Conservation (phyloP, 2,113 vertebrate species). For the Pterophyllum scalare region DNA sequence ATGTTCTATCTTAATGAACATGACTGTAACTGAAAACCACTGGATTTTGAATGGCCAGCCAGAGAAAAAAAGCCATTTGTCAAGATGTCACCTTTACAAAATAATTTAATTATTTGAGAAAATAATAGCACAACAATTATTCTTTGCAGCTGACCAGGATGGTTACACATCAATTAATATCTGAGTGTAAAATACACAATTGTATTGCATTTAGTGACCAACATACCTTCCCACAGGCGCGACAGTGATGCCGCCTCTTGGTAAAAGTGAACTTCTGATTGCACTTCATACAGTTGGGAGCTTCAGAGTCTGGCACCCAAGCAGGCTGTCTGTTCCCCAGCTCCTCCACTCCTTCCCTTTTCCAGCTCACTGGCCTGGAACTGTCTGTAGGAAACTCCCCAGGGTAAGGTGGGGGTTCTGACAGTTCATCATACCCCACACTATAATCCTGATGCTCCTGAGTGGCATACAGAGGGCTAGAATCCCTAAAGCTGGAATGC, state of each 20-base stretch:
- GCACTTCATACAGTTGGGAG: conserved; percentile 96
- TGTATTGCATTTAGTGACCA: neutral
- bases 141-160: neutral
- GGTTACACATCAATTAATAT: neutral
- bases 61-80: neutral
- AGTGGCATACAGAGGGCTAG: conserved; percentile 27
- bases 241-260: conserved; percentile 93
- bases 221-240: conserved; percentile 95
- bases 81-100: neutral
- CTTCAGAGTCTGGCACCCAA: conserved; percentile 95
- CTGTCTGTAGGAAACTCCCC: conserved; percentile 60
- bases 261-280: conserved; percentile 93
- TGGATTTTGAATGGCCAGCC: neutral
- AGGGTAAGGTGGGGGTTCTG: conserved; percentile 78
- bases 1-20: neutral
- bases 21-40: neutral
- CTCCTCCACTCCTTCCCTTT: conserved; percentile 62
- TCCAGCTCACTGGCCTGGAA: conserved; percentile 39
- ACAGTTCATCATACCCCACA: conserved; percentile 75
- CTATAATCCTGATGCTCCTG: conserved; percentile 75
- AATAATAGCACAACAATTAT: neutral
- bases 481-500: conserved; percentile 26
- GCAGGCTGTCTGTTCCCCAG: conserved; percentile 87
- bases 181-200: neutral
- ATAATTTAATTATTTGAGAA: too few species aligned